Percentiles rank a stretch among this genome's conserved stretches.
Conservation (phyloP, 2,797 vertebrate genomes). For the Clarias platycephalus region DNA sequence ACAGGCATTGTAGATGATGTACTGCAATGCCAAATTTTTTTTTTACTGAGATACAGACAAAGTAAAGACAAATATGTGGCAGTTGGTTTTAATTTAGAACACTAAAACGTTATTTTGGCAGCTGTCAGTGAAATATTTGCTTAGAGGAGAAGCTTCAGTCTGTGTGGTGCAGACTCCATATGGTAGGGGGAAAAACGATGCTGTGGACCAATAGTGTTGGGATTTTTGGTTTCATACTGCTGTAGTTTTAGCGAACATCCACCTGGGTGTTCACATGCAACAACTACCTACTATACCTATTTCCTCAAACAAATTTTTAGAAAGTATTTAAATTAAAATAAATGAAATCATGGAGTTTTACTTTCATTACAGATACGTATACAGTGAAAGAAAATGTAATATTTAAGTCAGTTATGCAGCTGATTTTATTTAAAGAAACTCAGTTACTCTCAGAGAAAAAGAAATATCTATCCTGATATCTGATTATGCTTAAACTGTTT, state of each 20-base stretch:
- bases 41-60: background rate
- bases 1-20: background rate
- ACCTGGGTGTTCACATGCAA: too few relatives aligned
- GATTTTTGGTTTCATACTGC: background rate
- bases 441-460: background rate
- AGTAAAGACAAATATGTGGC: background rate
- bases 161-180: background rate
- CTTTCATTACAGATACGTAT: background rate
- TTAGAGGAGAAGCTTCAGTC: background rate
- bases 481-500: background rate
- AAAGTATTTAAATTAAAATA: background rate
- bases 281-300: background rate
- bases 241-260: background rate
- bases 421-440: background rate
- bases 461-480: background rate
- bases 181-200: background rate
- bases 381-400: background rate
- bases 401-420: background rate
- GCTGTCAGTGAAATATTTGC: constrained; percentile 2
- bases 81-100: background rate
- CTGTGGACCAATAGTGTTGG: background rate
- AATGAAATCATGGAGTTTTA: too few relatives aligned
- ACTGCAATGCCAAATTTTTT: background rate
- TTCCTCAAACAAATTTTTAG: background rate
- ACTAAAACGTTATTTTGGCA: background rate